Conservation (phyloP, 2,113 vertebrate species). For the Verasper variegatus region DNA sequence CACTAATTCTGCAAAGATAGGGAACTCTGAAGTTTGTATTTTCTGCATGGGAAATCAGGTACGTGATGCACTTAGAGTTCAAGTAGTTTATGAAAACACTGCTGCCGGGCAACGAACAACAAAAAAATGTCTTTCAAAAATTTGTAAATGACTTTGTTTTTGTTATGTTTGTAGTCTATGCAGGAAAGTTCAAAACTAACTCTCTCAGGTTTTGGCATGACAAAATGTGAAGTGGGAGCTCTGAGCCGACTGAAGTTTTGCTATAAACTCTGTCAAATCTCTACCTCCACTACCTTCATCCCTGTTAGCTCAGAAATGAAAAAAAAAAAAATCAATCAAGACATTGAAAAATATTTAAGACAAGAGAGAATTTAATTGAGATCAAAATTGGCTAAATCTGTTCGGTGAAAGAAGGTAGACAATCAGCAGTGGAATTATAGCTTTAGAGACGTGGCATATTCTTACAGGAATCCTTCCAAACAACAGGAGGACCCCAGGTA, state of each 20-base stretch:
- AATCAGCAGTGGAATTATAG: neutral
- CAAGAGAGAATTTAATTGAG: neutral
- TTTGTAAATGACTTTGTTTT: neutral
- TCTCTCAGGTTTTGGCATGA: no score
- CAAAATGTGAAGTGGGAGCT: neutral
- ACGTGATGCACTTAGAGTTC: neutral
- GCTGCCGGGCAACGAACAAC: neutral
- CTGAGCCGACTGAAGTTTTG: neutral
- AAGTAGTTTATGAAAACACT: conserved; percentile 1
- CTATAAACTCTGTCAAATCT: no score
- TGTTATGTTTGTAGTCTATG: no score
- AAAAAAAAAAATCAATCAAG: neutral
- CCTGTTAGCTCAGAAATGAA: neutral
- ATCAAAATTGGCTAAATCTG: neutral
- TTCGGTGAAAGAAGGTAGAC: neutral
- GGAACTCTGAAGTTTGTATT: neutral
- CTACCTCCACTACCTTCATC: no score
- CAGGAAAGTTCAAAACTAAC: no score
- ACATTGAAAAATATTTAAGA: neutral
- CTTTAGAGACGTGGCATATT: neutral
- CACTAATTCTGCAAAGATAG: neutral
- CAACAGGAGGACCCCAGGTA: conserved; percentile 23
- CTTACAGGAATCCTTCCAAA: conserved; percentile 4
- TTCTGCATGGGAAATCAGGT: neutral
- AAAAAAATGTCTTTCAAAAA: neutral